Percentiles rank a stretch among this genome's conserved stretches.
Conservation (phyloP, 1,140 invertebrate species). For the Bradysia coprophila region DNA sequence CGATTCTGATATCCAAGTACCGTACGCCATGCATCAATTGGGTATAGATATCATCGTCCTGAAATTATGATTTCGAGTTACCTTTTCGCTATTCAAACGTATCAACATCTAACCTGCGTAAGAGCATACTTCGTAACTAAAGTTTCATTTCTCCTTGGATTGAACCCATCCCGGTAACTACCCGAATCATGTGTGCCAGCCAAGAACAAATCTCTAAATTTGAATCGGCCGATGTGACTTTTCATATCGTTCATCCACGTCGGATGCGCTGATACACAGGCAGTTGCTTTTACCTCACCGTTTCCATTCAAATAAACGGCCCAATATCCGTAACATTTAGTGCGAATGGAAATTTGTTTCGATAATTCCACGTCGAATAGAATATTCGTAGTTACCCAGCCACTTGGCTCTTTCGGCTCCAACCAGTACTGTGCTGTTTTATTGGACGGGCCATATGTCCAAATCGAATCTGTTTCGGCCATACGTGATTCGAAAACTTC, state of each 20-base stretch:
- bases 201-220: constrained; percentile 32
- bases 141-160: constrained; percentile 15
- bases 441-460: not conserved
- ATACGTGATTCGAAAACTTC: not conserved
- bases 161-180: constrained; percentile 27
- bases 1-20: constrained; percentile 38
- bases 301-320: constrained; percentile 15
- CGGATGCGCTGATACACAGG: constrained; percentile 30
- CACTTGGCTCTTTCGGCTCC: not conserved
- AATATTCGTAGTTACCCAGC: constrained; percentile 20
- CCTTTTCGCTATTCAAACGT: not conserved
- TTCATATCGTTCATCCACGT: constrained; percentile 36
- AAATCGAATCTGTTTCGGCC: not conserved
- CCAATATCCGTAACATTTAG: constrained; percentile 19
- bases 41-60: constrained; percentile 32
- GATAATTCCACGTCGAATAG: constrained; percentile 16
- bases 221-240: constrained; percentile 18
- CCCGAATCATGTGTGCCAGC: constrained; percentile 46
- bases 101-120: constrained; percentile 17
- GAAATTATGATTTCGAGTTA: not conserved
- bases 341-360: constrained; percentile 9
- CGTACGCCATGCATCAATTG: constrained; percentile 36
- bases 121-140: constrained; percentile 28
- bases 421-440: not conserved
- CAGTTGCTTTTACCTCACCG: constrained; percentile 14